Base-by-base conservation (phyloP, 2,797 vertebrate genomes). In the Semaprochilodus insignis region DNA sequence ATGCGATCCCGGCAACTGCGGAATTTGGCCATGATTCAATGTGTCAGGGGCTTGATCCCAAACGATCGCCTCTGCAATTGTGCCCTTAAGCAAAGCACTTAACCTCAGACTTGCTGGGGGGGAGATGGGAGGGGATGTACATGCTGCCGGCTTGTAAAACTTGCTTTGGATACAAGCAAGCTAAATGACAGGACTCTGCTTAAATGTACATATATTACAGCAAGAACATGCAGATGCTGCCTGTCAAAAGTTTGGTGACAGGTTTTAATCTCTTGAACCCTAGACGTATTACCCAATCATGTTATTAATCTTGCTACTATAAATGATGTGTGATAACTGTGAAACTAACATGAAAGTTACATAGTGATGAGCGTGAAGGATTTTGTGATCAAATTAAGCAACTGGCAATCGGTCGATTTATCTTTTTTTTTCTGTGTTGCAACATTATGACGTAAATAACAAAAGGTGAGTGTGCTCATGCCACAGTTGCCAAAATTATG, bases 1-100 rank as follows among this genome's bases (percentile, higher is more conserved):
- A 71, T 73, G 34, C 16, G 15, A 65, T 62, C 57, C 36, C 55
- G 60, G 62, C 40, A 79, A 23, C 21, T 69, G 70, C 34, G 78
- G 69, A 83, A 59, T 74, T 71, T 83, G 70, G 77, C 77, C 36
- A 40, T 31, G 63, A 70, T 80, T 71, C 63, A 80, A 65, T 27
- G 54, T 80, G 65, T 77, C 83, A 80, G 55, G 78, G 23, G 19
- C 76, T 77, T 76, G 65, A 80, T 80, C 67, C 48, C 65, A 76
- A 66, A 74, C 54, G 62, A 74, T 79, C 19, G 51, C 75, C 69
- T 65, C 75, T 44, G 74, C 75, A 54, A 19, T 54, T 71, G 69
- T 71, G 40, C 48, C 48, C 69, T 51, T 71, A 71, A 82, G 81
- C 63, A 66, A 69, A 62, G 76, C 81, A 74, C 76, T 83, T 78